Base-by-base conservation (phyloP, 1,140 invertebrate species). In the Lepidotrigona ventralis region DNA sequence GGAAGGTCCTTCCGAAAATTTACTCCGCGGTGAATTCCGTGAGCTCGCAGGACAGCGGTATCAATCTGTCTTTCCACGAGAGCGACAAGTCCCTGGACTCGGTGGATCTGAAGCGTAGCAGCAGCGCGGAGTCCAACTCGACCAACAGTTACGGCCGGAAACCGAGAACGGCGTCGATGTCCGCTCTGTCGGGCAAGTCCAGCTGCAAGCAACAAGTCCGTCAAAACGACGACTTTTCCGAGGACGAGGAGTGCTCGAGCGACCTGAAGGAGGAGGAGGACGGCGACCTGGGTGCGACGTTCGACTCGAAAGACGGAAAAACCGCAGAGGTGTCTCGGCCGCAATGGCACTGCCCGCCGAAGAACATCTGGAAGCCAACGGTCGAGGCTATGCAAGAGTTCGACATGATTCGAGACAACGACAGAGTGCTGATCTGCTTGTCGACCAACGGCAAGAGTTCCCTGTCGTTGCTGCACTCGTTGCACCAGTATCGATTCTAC, bases 401-500 rank as follows among this genome's bases (percentile, higher is more conserved):
- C 92, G 95, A 96, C 29, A 99, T 99, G 98, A 96, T 99, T 26
- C 95, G 96, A 82, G 95, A 97, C 90, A 97, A 97, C 5, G 98
- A 99, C 90, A 95, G 96, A 76, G 95, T 98, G 19, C 93, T 99
- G 86, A 95, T 98, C 2, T 98, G 98, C 92, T 93, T 98, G n/a
- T 93, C 93, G 17, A 97, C 97, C 0, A 97, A 96, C 0, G 97
- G 97, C 0, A 97, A 96, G 81, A 97, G 97, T 90, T 98, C 98
- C 0, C 92, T 98, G 2, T 96, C 96, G 1, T 93, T 99, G 0
- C 93, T 99, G 1, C 98, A 99, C 91, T 96, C 97, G 2, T 94
- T 99, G 81, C 96, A 97, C 77, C 97, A 98, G 90, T 98, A 98
- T 91, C 97, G 97, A 93, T 97, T 96, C 92, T 97, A 98, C 90